A percentile compares a stretch with the other conserved stretches of the same genome.
These are phyloP conservation scores for Drepana falcataria DNA, from an alignment of 2,888 invertebrate genomes.

Conservation along the genomic window DNA sequence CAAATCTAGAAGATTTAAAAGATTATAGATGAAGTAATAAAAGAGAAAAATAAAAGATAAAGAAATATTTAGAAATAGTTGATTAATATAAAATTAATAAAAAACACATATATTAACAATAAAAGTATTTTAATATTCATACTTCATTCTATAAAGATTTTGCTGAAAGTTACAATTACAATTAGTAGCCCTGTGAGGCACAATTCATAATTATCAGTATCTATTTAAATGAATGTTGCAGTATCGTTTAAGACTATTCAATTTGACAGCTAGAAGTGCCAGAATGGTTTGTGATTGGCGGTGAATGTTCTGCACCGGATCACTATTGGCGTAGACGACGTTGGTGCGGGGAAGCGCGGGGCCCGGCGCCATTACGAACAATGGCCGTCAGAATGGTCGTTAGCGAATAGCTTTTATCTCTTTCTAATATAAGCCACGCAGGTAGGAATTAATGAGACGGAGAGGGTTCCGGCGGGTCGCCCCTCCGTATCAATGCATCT, in stretches of 20 bases:
- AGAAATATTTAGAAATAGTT: too few species aligned
- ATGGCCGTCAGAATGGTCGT: slow-evolving; percentile 75
- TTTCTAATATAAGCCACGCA: slow-evolving; percentile 77
- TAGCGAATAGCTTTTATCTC: slow-evolving; percentile 79
- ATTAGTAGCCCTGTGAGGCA: too few species aligned
- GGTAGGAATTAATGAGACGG: slow-evolving; percentile 78
- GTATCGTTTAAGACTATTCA: slow-evolving; percentile 65
- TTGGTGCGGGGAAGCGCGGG: slow-evolving; percentile 61
- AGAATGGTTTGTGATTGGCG: slow-evolving; percentile 79
- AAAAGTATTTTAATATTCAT: too few species aligned
- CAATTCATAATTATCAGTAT: too few species aligned
- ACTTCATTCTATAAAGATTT: too few species aligned
- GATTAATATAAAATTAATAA: too few species aligned
- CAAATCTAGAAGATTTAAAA: too few species aligned
- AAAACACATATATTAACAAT: too few species aligned
- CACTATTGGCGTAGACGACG: slow-evolving; percentile 75
- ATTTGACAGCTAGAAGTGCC: slow-evolving; percentile 77
- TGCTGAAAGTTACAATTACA: too few species aligned
- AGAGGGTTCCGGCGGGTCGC: slow-evolving; percentile 66
- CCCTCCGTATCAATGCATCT: slow-evolving; percentile 44
- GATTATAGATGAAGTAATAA: too few species aligned
- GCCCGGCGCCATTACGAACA: slow-evolving; percentile 74
- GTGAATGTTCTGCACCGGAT: slow-evolving; percentile 78
- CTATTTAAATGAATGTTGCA: slow-evolving; percentile 48
- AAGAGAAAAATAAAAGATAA: too few species aligned